These are phyloP conservation scores for Etheostoma perlongum DNA, from an alignment of 2,797 vertebrate species.

Conservation along the genomic window DNA sequence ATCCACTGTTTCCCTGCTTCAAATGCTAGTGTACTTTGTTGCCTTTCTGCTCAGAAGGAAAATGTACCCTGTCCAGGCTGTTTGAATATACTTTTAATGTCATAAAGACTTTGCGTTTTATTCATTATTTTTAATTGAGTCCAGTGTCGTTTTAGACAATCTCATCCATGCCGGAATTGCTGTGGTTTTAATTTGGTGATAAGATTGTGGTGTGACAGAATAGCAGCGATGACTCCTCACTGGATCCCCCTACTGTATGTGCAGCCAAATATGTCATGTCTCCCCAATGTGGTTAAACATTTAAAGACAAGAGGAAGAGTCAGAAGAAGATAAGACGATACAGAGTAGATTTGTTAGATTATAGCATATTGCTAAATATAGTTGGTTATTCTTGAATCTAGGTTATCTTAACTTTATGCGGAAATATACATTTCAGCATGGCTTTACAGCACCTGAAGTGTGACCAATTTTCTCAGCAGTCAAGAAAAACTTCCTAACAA, in stretches of 20 bases:
- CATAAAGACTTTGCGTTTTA: not conserved
- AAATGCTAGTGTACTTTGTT: not conserved
- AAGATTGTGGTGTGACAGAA: not conserved
- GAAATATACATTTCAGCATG: constrained; percentile 71
- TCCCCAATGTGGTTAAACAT: constrained; percentile 7
- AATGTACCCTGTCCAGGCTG: not conserved
- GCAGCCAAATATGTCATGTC: not conserved
- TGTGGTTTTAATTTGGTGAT: not conserved
- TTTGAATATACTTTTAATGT: not conserved
- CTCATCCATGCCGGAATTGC: not conserved
- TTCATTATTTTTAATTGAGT: not conserved
- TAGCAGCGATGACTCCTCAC: not conserved
- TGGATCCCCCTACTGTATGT: not conserved
- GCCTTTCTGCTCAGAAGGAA: too few relatives aligned
- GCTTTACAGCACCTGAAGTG: constrained; percentile 11
- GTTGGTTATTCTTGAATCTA: not conserved
- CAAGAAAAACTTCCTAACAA: not conserved
- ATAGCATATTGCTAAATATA: not conserved
- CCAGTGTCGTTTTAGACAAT: not conserved
- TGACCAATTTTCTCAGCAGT: not conserved
- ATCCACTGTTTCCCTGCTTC: not conserved
- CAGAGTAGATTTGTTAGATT: not conserved
- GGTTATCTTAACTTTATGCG: not conserved
- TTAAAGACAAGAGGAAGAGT: not conserved
- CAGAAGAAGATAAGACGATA: not conserved